phyloP scores from a whole-genome alignment of 2,113 vertebrate species.

The Chaetura pelagica region DNA sequence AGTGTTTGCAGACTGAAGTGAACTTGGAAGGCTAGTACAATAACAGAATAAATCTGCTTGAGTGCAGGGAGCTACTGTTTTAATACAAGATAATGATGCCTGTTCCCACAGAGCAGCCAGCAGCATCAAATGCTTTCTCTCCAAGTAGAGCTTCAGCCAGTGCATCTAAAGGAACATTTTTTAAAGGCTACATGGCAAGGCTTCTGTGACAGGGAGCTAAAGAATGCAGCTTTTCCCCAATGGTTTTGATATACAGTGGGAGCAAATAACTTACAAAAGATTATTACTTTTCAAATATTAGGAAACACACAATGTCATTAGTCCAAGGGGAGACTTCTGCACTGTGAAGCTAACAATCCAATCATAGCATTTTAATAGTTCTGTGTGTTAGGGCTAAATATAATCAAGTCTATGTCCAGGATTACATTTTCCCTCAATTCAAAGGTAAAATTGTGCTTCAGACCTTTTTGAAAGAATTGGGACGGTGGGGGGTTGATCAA shows the following conservation, averaged over 20 bases:
- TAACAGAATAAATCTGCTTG: not conserved
- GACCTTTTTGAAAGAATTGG: conserved; percentile 24
- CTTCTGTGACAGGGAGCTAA: conserved; percentile 24
- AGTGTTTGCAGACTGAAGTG: not conserved
- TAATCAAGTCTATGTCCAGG: conserved; percentile 53
- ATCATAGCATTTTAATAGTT: not conserved
- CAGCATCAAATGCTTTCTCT: not conserved
- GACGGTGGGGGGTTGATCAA: not conserved
- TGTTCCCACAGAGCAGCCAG: not conserved
- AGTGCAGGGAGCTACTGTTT: conserved; percentile 12
- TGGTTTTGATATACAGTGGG: not conserved
- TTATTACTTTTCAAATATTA: not conserved
- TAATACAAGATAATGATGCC: not conserved
- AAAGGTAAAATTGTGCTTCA: conserved; percentile 79
- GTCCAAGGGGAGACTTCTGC: not conserved
- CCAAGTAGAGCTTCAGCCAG: not conserved
- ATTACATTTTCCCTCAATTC: conserved; percentile 29
- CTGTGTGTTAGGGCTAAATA: conserved; percentile 66
- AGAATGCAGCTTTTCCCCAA: not conserved
- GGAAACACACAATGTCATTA: not conserved
- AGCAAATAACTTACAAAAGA: conserved; percentile 13
- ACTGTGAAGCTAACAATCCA: not conserved
- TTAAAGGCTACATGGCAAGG: not conserved
- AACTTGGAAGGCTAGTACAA: not conserved
- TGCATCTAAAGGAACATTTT: conserved; percentile 9